These are phyloP conservation scores for Tenualosa thibaudeaui DNA, from an alignment of 2,797 vertebrate species.

Conservation along the genomic window DNA sequence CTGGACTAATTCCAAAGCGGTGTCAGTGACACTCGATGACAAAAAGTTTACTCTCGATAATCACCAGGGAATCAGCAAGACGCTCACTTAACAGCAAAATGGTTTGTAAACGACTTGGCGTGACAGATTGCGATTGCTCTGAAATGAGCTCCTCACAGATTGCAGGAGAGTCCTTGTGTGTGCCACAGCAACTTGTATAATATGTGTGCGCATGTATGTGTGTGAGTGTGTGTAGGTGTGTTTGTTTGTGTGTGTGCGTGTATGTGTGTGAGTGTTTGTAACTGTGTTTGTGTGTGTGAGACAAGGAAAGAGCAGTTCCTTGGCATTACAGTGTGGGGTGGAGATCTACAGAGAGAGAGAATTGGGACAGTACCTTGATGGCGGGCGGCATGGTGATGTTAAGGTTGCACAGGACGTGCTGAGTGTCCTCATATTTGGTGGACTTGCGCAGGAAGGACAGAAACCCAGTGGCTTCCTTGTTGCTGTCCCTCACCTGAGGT, in stretches of 20 bases:
- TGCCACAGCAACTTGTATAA: background rate
- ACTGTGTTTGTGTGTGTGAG: background rate
- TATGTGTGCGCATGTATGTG: background rate
- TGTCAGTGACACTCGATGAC: background rate
- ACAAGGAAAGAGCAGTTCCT: background rate
- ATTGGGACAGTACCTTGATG: constrained; percentile 80
- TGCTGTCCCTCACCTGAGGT: constrained; percentile 89
- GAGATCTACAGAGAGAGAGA: background rate
- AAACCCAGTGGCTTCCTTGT: constrained; percentile 88
- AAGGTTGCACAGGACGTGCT: constrained; percentile 94
- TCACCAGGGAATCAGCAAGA: background rate
- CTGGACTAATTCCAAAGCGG: background rate
- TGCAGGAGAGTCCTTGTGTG: background rate
- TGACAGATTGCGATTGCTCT: background rate
- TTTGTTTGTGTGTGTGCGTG: background rate
- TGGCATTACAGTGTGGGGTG: background rate
- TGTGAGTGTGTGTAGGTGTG: background rate
- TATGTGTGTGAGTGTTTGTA: background rate
- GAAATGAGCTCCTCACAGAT: background rate
- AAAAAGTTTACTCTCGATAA: background rate
- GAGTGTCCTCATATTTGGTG: constrained; percentile 94
- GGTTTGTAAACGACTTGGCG: background rate
- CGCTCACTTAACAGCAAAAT: background rate
- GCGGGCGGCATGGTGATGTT: constrained; percentile 94
- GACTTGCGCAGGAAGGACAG: constrained; percentile 93